These are phyloP conservation scores for Myathropa florea DNA, from an alignment of 2,888 invertebrate species.

Conservation along the genomic window DNA sequence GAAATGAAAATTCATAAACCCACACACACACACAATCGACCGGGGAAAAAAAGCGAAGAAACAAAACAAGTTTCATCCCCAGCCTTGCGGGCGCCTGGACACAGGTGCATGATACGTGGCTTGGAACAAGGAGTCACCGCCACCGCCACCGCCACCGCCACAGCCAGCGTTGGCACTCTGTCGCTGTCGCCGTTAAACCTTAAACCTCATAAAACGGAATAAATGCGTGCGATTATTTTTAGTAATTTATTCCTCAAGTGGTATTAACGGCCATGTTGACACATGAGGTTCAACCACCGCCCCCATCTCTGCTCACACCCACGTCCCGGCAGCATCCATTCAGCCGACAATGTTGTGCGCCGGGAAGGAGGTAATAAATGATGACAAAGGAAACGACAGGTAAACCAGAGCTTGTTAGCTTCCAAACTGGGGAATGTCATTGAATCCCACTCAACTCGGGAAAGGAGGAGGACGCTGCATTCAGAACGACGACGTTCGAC, in stretches of 20 bases:
- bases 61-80: conserved; percentile 38
- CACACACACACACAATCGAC: neutral
- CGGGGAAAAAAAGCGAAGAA: neutral
- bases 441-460: neutral
- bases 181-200: conserved; percentile 54
- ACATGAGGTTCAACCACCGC: conserved; percentile 48
- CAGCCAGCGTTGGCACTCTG: neutral
- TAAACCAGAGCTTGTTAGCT: conserved; percentile 22
- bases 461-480: conserved; percentile 13
- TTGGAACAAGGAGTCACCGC: neutral
- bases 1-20: conserved; percentile 71
- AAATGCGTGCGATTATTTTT: conserved; percentile 71
- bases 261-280: conserved; percentile 68
- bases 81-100: conserved; percentile 35
- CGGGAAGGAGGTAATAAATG: conserved; percentile 41
- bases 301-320: too few relatives aligned
- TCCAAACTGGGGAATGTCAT: conserved; percentile 25
- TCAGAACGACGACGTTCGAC: conserved; percentile 15
- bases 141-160: neutral
- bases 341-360: neutral
- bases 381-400: conserved; percentile 8
- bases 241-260: conserved; percentile 69
- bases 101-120: conserved; percentile 59
- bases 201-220: conserved; percentile 70
- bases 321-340: conserved; percentile 17